These are phyloP conservation scores for Selene dorsalis DNA, from an alignment of 2,797 vertebrate genomes.

Conservation along the genomic window DNA sequence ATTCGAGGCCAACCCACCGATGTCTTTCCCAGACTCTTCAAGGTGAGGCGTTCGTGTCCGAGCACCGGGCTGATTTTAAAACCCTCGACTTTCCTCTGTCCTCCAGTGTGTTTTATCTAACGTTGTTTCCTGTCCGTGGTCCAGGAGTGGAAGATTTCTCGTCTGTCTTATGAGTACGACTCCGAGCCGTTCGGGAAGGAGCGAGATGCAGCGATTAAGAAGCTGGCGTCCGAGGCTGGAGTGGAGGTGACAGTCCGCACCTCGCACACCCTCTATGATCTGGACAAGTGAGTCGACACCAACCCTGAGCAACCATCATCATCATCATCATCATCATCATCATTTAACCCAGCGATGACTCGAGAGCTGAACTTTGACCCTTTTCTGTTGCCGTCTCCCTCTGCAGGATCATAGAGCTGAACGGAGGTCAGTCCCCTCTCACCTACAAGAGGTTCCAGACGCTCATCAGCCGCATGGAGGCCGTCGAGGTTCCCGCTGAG, in stretches of 20 bases:
- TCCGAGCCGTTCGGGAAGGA: constrained; percentile 98
- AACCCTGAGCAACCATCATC: too few relatives aligned
- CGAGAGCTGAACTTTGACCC: background rate
- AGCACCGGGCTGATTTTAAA: background rate
- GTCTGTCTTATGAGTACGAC: constrained; percentile 96
- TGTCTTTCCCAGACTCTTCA: constrained; percentile 97
- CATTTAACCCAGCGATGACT: too few relatives aligned
- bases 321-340: too few relatives aligned
- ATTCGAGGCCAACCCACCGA: constrained; percentile 97
- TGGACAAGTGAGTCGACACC: constrained; percentile 90
- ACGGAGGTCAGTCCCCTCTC: constrained; percentile 95
- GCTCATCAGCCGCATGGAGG: constrained; percentile 95
- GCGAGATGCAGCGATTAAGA: constrained; percentile 96
- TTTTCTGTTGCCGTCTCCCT: background rate
- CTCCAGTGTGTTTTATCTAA: background rate
- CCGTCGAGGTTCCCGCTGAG: constrained; percentile 91
- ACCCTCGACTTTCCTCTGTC: too few relatives aligned
- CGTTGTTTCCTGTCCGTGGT: background rate
- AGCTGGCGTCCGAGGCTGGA: constrained; percentile 94
- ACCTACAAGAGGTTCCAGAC: constrained; percentile 98
- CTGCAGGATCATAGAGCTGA: constrained; percentile 95
- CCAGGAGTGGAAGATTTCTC: constrained; percentile 96
- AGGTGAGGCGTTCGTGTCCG: constrained; percentile 81
- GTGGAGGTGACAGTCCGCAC: constrained; percentile 96
- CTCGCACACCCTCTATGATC: constrained; percentile 97